Evolutionary conservation across 2,888 invertebrate genomes (phyloP).

Genomic region (Dryobotodes eremita): DNA sequence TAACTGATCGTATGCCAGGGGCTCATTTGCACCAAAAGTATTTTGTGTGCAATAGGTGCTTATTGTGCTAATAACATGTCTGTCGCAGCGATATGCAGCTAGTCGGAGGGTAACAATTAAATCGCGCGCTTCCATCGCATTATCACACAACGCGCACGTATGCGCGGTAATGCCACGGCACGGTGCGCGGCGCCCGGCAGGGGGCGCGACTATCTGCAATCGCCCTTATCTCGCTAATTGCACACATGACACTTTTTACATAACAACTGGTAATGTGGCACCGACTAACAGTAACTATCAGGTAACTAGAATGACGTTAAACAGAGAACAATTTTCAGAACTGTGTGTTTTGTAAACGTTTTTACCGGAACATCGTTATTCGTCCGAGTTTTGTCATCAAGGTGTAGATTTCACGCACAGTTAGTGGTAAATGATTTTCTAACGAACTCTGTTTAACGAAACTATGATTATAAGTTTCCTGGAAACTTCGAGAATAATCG

Average conservation of each 20-base stretch:
- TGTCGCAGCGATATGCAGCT: conserved; percentile 15
- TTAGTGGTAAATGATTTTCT: conserved; percentile 29
- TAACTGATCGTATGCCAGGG: not conserved
- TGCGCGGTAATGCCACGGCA: not conserved
- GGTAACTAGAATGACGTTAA: conserved; percentile 1
- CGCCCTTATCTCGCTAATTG: conserved; percentile 56
- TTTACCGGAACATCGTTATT: conserved; percentile 4
- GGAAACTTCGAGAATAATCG: conserved; percentile 33
- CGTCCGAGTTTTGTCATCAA: conserved; percentile 31
- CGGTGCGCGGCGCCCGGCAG: not conserved
- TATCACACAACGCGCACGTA: conserved; percentile 23
- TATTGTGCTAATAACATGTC: conserved; percentile 18
- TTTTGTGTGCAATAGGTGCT: conserved; percentile 6
- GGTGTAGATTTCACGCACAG: conserved; percentile 39
- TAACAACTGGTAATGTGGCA: conserved; percentile 33
- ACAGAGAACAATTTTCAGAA: conserved; percentile 28
- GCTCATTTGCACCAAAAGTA: not conserved
- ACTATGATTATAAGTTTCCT: conserved; percentile 53
- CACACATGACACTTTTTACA: conserved; percentile 49
- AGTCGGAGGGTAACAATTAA: conserved; percentile 45
- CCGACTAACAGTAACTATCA: not conserved
- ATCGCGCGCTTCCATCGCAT: conserved; percentile 46
- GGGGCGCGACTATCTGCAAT: conserved; percentile 33
- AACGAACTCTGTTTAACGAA: conserved; percentile 25
- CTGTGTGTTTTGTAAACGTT: conserved; percentile 29